Evolutionary conservation across 2,888 invertebrate genomes (phyloP).

Genomic region (Aphodius granarius): DNA sequence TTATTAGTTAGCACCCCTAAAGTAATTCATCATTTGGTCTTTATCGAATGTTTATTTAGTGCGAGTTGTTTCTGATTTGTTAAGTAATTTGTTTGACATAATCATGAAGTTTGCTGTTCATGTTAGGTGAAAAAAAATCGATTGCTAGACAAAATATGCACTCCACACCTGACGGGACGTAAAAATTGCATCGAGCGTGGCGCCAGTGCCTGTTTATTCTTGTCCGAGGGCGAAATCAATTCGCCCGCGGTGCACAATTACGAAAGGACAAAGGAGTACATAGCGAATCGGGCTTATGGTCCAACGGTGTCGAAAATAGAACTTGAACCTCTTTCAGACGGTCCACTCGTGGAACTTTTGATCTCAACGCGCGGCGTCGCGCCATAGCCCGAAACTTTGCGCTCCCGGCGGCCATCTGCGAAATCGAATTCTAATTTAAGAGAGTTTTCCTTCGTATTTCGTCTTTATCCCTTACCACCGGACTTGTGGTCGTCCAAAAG

Average conservation of each 20-base stretch:
- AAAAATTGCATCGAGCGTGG: background rate
- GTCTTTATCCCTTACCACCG: background rate
- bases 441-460: background rate
- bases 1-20: background rate
- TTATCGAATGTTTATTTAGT: too few relatives aligned
- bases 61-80: too few relatives aligned
- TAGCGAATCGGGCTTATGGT: background rate
- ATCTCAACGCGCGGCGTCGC: background rate
- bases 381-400: background rate
- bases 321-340: background rate
- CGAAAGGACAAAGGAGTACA: background rate
- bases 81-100: too few relatives aligned
- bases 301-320: background rate
- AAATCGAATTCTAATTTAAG: background rate
- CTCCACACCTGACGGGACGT: too few relatives aligned
- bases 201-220: background rate
- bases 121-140: too few relatives aligned
- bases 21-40: background rate
- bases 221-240: background rate
- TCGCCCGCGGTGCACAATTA: background rate
- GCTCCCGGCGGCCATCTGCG: background rate
- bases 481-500: background rate
- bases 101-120: too few relatives aligned
- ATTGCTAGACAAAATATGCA: too few relatives aligned
- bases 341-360: background rate